Base-by-base conservation (phyloP, 92 coral and sea anemone species). In the Zoanthus gigantus region DNA sequence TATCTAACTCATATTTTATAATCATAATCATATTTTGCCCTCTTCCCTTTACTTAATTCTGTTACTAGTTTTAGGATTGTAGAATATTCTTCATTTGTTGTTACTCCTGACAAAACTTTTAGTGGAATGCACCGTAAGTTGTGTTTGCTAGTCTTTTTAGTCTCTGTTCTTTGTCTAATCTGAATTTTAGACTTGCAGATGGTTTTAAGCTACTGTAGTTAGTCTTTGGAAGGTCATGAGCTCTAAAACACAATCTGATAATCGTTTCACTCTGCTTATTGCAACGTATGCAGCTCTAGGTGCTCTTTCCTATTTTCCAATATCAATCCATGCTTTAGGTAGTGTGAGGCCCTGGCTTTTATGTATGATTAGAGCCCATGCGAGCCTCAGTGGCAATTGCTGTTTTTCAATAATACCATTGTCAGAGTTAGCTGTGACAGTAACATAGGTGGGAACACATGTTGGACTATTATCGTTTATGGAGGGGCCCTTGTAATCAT, bases 401-500 rank as follows among this genome's bases (percentile, higher is more conserved):
- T 75, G 79, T 46, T 75, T 82, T 82, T 63, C 86, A 29, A 14
- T 54, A 18, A 82, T n/a, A 7, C 74, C 86, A 65, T 71, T 82
- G 14, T 65, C 71, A 61, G 58, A 57, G 6, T 82, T 31, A 63
- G 86, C 71, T 82, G 86, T 82, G 16, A 66, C 73, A 65, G 75
- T 82, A 42, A 82, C 65, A 23, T 23, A 23, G 23, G 23, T 65
- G 86, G 86, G 47, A 57, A 71, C 34, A 82, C 65, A 53, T 58
- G 86, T 9, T 23, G 23, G 23, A 23, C 23, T 23, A 23, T 23
- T 23, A 65, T 71, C 32, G 48, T 34, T 82, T 48, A 65, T 82
- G 86, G 75, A 82, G 45, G 57, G 76, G 37, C 86, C 86, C 42
- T 42, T 82, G 75, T 82, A 82, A 58, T 82, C 86, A 82, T 82